phyloP scores from a whole-genome alignment of 2,113 vertebrate species.

The Sminthopsis crassicaudata region DNA sequence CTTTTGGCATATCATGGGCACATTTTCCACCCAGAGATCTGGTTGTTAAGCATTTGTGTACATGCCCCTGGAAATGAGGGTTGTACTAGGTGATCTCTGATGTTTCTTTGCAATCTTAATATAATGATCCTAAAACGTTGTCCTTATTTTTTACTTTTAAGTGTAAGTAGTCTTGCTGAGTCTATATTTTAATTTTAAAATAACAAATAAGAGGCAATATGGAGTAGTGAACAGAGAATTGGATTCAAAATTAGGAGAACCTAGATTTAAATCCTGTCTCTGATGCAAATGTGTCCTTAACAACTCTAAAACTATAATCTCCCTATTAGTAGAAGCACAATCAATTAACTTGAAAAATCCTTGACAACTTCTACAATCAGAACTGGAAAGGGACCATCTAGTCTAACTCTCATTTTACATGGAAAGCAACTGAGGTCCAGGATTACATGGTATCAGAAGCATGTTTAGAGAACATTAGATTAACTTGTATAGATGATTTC shows the following conservation, averaged over 20 bases:
- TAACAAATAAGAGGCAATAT: not conserved
- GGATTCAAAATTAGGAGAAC: not conserved
- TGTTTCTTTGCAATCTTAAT: not conserved
- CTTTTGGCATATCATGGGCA: not conserved
- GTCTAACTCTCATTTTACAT: not conserved
- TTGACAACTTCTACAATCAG: not conserved
- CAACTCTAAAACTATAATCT: not conserved
- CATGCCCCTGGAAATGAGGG: not conserved
- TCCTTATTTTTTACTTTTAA: not conserved
- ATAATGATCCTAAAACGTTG: not conserved
- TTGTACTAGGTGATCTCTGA: not conserved
- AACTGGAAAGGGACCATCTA: not conserved
- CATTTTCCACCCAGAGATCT: not conserved
- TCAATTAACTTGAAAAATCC: constrained; percentile 5
- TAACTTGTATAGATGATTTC: not conserved
- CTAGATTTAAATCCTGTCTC: not conserved
- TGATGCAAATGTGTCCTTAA: not conserved
- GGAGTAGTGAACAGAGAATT: not conserved
- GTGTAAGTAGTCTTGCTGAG: not conserved
- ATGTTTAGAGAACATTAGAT: not conserved
- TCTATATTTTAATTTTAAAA: constrained; percentile 16
- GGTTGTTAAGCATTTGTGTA: not conserved
- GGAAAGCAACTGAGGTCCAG: not conserved
- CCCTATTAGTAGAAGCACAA: not conserved
- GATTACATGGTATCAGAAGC: not conserved